phyloP scores from a whole-genome alignment of 2,113 vertebrate species.

The Bothrops jararaca region DNA sequence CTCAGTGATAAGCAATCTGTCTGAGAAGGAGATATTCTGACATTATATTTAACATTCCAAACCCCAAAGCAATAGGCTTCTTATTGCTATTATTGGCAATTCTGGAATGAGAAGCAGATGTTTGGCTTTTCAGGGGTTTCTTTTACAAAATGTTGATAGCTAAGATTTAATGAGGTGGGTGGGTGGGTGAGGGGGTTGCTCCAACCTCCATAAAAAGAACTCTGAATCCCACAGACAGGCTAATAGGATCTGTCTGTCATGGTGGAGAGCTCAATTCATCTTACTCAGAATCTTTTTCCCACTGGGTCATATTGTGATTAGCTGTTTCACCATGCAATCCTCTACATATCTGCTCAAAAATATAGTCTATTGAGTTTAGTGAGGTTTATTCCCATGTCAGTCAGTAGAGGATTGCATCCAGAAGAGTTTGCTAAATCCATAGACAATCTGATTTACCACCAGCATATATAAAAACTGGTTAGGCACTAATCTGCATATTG shows the following conservation, averaged over 20 bases:
- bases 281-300: conserved; percentile 16
- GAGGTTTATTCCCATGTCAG: not conserved
- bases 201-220: conserved; percentile 1
- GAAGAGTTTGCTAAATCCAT: not conserved
- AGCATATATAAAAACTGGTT: not conserved
- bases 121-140: not conserved
- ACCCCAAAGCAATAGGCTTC: not conserved
- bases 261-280: conserved; percentile 16
- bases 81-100: conserved; percentile 19
- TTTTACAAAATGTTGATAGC: conserved; percentile 22
- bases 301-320: not conserved
- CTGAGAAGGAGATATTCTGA: not conserved
- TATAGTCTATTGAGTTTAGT: not conserved
- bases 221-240: not conserved
- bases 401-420: not conserved
- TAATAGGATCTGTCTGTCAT: conserved; percentile 30
- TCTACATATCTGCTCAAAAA: not conserved
- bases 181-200: not conserved
- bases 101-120: conserved; percentile 9
- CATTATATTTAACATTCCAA: conserved; percentile 12
- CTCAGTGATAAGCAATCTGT: not conserved
- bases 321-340: not conserved
- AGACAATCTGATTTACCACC: not conserved
- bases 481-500: not conserved
- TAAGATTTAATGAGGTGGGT: not conserved